A percentile compares a stretch with the other conserved stretches of the same genome.
phyloP scores from a whole-genome alignment of 2,888 invertebrate species.

The Ophion ventricosus region DNA sequence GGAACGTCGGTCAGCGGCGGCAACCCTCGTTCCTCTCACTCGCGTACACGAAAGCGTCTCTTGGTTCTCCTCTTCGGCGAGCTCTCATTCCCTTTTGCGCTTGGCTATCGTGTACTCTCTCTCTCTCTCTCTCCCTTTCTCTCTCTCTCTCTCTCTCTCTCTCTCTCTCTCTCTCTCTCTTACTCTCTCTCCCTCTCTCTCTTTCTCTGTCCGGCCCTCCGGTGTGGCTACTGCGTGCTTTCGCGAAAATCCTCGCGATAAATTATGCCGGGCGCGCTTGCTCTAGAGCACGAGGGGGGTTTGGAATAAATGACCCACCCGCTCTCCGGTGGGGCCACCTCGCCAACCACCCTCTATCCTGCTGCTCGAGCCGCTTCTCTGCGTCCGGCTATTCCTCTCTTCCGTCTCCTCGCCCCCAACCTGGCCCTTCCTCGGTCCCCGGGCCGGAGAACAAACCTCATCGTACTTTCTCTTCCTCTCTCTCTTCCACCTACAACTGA shows the following conservation, averaged over 20 bases:
- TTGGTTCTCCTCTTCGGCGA: conserved; percentile 56
- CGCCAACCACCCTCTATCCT: conserved; percentile 72
- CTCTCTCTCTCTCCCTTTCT: conserved; percentile 72
- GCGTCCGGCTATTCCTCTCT: conserved; percentile 70
- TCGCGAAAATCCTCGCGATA: conserved; percentile 84
- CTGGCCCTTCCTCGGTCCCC: conserved; percentile 58
- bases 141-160: conserved; percentile 57
- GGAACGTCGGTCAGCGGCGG: conserved; percentile 45
- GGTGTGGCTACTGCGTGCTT: conserved; percentile 80
- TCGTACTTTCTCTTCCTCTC: conserved; percentile 37
- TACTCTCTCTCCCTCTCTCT: conserved; percentile 32
- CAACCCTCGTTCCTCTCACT: conserved; percentile 55
- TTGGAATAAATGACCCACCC: conserved; percentile 83
- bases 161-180: conserved; percentile 73
- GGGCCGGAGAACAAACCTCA: conserved; percentile 60
- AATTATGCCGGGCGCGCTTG: conserved; percentile 82
- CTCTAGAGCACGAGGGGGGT: conserved; percentile 72
- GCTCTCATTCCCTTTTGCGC: conserved; percentile 68
- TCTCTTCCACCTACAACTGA: conserved; percentile 20
- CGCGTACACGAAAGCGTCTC: conserved; percentile 31
- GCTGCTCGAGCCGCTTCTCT: conserved; percentile 70
- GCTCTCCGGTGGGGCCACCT: conserved; percentile 54
- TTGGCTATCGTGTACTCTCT: conserved; percentile 65
- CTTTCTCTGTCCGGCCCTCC: conserved; percentile 70
- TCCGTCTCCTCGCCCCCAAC: conserved; percentile 51